Percentiles rank a stretch among this genome's conserved stretches.
Conservation (phyloP, 1,140 invertebrate species). For the Cherax quadricarinatus region DNA sequence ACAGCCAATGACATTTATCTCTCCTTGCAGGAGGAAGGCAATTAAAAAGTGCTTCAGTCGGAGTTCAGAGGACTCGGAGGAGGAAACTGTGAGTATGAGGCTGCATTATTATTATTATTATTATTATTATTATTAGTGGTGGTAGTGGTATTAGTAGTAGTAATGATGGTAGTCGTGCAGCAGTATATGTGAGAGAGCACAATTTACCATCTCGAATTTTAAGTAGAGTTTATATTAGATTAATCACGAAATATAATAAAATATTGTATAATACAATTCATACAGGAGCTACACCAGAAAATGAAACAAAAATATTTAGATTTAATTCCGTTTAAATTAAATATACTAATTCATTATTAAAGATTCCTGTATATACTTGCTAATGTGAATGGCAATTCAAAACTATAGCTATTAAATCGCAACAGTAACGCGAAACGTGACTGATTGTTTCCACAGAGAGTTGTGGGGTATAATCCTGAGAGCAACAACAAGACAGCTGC, state of each 20-base stretch:
- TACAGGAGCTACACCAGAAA: no score
- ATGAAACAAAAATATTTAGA: no score
- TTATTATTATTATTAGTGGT: no score
- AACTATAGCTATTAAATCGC: not conserved
- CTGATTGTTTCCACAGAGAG: not conserved
- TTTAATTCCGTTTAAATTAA: not conserved
- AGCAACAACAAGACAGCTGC: constrained; percentile 37
- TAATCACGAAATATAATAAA: no score
- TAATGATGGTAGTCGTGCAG: not conserved
- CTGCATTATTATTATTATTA: no score
- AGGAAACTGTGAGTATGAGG: not conserved
- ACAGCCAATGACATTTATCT: not conserved
- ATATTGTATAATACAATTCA: no score
- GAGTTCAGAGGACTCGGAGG: not conserved
- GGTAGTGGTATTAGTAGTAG: not conserved
- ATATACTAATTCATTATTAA: not conserved
- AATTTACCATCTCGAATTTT: no score
- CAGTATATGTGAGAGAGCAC: no score
- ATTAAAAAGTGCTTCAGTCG: not conserved
- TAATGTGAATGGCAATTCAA: not conserved
- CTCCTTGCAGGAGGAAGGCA: constrained; percentile 7
- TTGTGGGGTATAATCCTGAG: constrained; percentile 19
- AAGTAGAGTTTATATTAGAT: no score
- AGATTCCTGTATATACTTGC: not conserved
- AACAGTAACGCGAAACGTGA: not conserved